Conservation (phyloP, 2,888 invertebrate genomes). For the Brachylomia viminalis region DNA sequence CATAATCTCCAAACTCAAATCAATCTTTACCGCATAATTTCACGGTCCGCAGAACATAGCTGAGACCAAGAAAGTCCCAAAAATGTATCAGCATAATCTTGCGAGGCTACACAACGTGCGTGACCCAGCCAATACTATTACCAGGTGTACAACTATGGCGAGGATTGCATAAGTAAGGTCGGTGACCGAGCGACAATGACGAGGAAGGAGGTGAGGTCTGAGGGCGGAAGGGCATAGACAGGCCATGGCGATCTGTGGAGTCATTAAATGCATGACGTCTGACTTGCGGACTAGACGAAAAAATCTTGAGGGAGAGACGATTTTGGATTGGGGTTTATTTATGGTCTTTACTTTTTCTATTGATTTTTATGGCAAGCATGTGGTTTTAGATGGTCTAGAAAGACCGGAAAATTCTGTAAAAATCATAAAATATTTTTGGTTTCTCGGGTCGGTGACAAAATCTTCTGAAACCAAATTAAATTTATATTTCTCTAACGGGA, state of each 20-base stretch:
- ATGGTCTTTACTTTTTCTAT: not conserved
- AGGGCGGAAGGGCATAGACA: slow-evolving; percentile 75
- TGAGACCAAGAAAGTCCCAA: slow-evolving; percentile 34
- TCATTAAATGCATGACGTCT: slow-evolving; percentile 52
- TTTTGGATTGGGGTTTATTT: not conserved
- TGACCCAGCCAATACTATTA: slow-evolving; percentile 71
- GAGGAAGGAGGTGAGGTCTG: slow-evolving; percentile 68
- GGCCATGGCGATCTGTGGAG: slow-evolving; percentile 65
- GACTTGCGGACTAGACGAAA: slow-evolving; percentile 24
- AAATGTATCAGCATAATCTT: slow-evolving; percentile 43
- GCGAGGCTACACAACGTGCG: slow-evolving; percentile 70
- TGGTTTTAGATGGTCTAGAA: not conserved
- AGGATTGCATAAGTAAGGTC: slow-evolving; percentile 81
- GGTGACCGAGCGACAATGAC: slow-evolving; percentile 81
- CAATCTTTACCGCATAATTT: slow-evolving; percentile 51
- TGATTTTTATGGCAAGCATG: not conserved
- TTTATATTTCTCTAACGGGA: not conserved
- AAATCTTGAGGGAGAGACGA: not conserved
- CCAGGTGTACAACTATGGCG: slow-evolving; percentile 80
- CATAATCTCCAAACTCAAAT: slow-evolving; percentile 22
- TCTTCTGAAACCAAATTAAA: not conserved
- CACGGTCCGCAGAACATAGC: slow-evolving; percentile 28
- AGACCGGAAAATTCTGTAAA: too few relatives aligned
- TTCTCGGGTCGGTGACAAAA: not conserved
- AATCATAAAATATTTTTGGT: not conserved